These are phyloP conservation scores for Tetrao urogallus DNA, from an alignment of 2,113 vertebrate species.

Conservation along the genomic window DNA sequence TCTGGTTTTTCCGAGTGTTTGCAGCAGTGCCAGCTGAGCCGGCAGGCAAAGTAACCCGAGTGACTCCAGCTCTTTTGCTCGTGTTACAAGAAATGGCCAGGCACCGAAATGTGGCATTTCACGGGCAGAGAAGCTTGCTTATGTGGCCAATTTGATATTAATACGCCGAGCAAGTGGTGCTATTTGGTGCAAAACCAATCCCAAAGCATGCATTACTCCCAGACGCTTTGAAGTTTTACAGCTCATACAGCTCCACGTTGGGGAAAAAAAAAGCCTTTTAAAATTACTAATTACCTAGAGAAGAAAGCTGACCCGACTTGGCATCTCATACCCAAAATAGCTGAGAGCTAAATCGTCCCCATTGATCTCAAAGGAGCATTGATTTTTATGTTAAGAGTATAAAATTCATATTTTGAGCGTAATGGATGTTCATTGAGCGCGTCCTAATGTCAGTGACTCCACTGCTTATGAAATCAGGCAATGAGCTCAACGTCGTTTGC, in stretches of 20 bases:
- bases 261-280: neutral
- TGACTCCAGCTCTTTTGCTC: neutral
- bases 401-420: neutral
- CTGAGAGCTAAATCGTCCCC: neutral
- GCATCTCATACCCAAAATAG: neutral
- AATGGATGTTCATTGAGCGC: accelerated
- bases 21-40: conserved; percentile 7
- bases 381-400: neutral
- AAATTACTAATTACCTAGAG: neutral
- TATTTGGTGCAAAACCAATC: neutral
- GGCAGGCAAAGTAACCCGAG: conserved; percentile 28
- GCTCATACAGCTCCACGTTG: neutral
- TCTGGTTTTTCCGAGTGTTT: neutral
- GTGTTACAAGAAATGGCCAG: neutral
- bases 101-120: neutral
- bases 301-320: neutral
- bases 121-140: conserved; percentile 4
- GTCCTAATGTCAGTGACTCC: neutral
- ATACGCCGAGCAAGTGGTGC: conserved; percentile 3
- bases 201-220: neutral
- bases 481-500: neutral
- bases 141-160: neutral
- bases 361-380: neutral
- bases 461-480: accelerated
- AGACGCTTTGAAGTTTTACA: neutral